These are phyloP conservation scores for Zoanthus sociatus DNA, from an alignment of 92 coral and sea anemone species.

Conservation along the genomic window DNA sequence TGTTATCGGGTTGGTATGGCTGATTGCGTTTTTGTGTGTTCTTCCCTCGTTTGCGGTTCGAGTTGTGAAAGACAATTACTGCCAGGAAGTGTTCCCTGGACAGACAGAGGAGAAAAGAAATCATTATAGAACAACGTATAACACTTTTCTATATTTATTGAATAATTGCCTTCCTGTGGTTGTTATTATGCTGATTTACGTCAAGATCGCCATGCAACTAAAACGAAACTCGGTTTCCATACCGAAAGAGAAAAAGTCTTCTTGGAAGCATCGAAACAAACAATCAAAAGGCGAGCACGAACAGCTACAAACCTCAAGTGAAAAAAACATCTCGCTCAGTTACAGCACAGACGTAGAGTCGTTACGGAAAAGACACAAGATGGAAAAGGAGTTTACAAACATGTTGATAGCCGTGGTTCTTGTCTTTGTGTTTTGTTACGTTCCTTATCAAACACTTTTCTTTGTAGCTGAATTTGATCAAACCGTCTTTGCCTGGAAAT, in stretches of 20 bases:
- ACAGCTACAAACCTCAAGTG: background rate
- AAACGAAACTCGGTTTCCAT: constrained; percentile 66
- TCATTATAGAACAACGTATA: constrained; percentile 52
- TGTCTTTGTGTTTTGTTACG: constrained; percentile 79
- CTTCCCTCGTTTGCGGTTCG: constrained; percentile 80
- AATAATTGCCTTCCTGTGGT: constrained; percentile 74
- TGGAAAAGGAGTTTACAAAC: constrained; percentile 78
- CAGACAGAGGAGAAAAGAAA: constrained; percentile 49
- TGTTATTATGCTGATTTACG: constrained; percentile 66
- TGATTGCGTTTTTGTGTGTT: constrained; percentile 76
- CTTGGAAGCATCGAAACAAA: constrained; percentile 46
- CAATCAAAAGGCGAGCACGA: constrained; percentile 17
- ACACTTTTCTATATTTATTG: constrained; percentile 67
- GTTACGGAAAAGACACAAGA: constrained; percentile 68
- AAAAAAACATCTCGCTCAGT: constrained; percentile 30
- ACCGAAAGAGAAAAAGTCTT: constrained; percentile 6
- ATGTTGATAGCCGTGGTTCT: constrained; percentile 80
- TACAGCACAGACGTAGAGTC: constrained; percentile 57
- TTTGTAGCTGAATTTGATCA: constrained; percentile 54
- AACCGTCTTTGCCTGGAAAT: constrained; percentile 52
- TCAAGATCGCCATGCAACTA: constrained; percentile 71
- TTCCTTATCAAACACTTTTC: constrained; percentile 78
- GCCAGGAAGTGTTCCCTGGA: constrained; percentile 77
- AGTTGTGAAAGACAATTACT: constrained; percentile 14
- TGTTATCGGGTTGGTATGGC: constrained; percentile 76